These are phyloP conservation scores for Ptiloglossa arizonensis DNA, from an alignment of 1,140 invertebrate species.

Conservation along the genomic window DNA sequence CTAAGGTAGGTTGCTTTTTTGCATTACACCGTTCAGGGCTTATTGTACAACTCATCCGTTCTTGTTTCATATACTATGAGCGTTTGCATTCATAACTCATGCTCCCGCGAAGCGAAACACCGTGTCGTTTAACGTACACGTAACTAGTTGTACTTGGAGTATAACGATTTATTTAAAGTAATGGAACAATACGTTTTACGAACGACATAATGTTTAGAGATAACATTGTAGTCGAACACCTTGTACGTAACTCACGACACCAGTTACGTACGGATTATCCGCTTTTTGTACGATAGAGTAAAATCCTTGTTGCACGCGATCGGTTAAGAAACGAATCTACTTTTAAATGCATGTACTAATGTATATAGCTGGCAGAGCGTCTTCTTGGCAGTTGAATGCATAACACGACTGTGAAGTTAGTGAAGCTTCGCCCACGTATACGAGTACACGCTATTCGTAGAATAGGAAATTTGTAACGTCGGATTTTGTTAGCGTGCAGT, in stretches of 20 bases:
- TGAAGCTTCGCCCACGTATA: constrained; percentile 11
- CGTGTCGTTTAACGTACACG: constrained; percentile 16
- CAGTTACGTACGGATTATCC: constrained; percentile 8
- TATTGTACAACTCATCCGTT: constrained; percentile 44
- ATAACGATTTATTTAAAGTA: constrained; percentile 19
- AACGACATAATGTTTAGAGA: constrained; percentile 19
- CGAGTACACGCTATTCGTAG: constrained; percentile 3
- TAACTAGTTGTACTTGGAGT: constrained; percentile 4
- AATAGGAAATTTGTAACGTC: constrained; percentile 17
- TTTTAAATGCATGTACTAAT: constrained; percentile 57
- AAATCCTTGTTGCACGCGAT: constrained; percentile 11
- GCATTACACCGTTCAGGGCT: constrained; percentile 50
- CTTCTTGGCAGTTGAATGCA: constrained; percentile 19
- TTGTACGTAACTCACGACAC: not conserved
- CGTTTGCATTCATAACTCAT: constrained; percentile 36
- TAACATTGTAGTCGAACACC: constrained; percentile 10
- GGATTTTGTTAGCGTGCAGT: not conserved
- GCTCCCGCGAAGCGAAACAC: not conserved
- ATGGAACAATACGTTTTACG: constrained; percentile 4
- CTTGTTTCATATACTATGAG: constrained; percentile 38
- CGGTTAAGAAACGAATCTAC: constrained; percentile 8
- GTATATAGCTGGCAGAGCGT: constrained; percentile 39
- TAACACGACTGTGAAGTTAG: constrained; percentile 21
- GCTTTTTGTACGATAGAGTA: constrained; percentile 27
- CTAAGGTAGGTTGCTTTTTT: constrained; percentile 63